Conservation (phyloP, 2,888 invertebrate species). For the Hemistola chrysoprasaria region DNA sequence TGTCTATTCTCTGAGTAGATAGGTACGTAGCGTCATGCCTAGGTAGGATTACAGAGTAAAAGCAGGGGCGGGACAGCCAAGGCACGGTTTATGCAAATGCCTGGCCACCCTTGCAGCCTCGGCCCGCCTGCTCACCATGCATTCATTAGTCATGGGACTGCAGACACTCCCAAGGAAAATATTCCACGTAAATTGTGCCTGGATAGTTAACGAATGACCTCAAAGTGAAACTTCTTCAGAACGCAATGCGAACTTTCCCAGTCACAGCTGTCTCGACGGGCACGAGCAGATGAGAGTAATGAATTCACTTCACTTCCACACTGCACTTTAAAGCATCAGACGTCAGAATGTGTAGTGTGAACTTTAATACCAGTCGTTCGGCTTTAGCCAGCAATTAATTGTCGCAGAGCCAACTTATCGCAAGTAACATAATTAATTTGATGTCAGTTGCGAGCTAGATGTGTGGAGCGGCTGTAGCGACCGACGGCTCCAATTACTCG, state of each 20-base stretch:
- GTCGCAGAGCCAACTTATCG: conserved; percentile 25
- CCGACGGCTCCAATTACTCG: conserved; percentile 47
- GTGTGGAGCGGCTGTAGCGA: conserved; percentile 31
- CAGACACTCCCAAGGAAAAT: conserved; percentile 33
- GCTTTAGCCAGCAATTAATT: conserved; percentile 16
- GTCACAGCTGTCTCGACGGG: background rate
- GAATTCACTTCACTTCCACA: conserved; percentile 7
- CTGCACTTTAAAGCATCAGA: conserved; percentile 2
- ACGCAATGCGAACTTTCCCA: background rate
- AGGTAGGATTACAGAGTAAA: conserved; percentile 22
- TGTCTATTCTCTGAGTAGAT: too few species aligned
- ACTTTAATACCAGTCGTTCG: conserved; percentile 7
- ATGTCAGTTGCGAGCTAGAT: conserved; percentile 26
- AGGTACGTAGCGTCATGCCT: conserved; percentile 35
- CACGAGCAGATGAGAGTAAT: conserved; percentile 6
- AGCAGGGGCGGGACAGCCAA: conserved; percentile 44
- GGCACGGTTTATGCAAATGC: conserved; percentile 72
- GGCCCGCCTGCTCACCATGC: conserved; percentile 26
- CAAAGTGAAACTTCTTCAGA: conserved; percentile 7
- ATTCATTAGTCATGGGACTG: conserved; percentile 41
- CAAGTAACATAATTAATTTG: conserved; percentile 30
- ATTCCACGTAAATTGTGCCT: conserved; percentile 19
- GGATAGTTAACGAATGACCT: conserved; percentile 4
- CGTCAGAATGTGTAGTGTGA: conserved; percentile 1
- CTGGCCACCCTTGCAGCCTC: conserved; percentile 57